A percentile compares a stretch with the other conserved stretches of the same genome.
Evolutionary conservation across 2,113 vertebrate genomes (phyloP).

Genomic region (Callorhinus ursinus): DNA sequence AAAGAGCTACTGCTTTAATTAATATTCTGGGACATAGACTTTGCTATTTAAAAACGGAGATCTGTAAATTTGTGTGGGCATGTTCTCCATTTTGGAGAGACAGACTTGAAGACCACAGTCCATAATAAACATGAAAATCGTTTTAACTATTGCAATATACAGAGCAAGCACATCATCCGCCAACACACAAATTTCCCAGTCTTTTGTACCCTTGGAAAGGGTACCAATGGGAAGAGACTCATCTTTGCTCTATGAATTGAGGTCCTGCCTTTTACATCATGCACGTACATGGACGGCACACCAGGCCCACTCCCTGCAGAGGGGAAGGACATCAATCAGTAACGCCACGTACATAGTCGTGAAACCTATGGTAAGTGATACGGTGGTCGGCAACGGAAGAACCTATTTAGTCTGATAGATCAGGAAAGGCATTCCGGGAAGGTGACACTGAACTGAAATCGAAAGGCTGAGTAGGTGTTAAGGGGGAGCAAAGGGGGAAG

Average conservation of each 20-base stretch:
- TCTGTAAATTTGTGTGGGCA: background rate
- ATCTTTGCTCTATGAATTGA: background rate
- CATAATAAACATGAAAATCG: background rate
- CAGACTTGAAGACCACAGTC: no score
- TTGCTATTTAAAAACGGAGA: background rate
- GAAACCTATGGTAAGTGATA: background rate
- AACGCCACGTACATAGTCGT: no score
- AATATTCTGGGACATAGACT: background rate
- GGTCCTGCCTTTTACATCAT: background rate
- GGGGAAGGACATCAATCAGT: background rate
- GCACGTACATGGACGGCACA: rapidly evolving
- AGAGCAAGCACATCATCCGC: background rate
- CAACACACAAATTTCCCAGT: background rate
- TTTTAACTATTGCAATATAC: background rate
- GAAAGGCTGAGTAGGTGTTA: background rate
- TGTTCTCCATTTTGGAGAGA: background rate
- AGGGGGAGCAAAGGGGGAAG: background rate
- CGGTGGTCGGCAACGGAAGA: background rate
- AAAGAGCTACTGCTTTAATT: background rate
- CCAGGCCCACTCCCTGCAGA: background rate
- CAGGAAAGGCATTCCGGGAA: background rate
- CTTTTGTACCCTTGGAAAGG: background rate
- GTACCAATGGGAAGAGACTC: no score
- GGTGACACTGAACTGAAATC: background rate
- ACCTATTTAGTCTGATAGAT: background rate